These are phyloP conservation scores for Uropsilus gracilis DNA, from an alignment of 2,113 vertebrate genomes.

Conservation along the genomic window DNA sequence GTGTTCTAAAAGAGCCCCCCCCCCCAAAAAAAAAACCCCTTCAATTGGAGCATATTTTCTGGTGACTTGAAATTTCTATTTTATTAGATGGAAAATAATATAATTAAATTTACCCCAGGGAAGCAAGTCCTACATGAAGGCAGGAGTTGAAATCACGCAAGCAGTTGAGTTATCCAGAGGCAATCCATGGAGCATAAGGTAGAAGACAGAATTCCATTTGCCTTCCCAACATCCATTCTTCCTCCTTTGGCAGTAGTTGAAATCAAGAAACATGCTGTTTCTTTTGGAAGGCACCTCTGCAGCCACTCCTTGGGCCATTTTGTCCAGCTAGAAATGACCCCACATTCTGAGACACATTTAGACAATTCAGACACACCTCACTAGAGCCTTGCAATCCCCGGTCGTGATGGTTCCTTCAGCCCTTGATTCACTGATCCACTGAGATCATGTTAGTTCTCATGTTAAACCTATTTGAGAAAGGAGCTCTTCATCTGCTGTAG, in stretches of 20 bases:
- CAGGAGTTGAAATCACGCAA: neutral
- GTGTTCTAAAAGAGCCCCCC: neutral
- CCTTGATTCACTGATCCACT: neutral
- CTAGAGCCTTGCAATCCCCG: neutral
- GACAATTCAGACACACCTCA: neutral
- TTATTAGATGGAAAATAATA: neutral
- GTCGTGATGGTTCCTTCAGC: fast-evolving
- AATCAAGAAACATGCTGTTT: neutral
- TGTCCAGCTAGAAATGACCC: neutral
- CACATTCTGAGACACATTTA: neutral
- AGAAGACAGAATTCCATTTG: neutral
- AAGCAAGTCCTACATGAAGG: neutral
- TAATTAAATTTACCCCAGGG: neutral
- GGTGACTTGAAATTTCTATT: neutral
- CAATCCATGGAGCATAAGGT: neutral
- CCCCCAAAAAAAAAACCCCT: neutral
- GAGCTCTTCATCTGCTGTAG: neutral
- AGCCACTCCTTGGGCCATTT: neutral
- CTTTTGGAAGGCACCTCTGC: neutral
- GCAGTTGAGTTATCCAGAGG: neutral
- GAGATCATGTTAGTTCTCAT: neutral
- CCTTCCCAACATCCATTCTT: neutral
- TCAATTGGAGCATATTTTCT: neutral
- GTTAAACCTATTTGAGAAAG: neutral
- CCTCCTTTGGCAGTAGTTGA: too few species aligned